These are phyloP conservation scores for Psammodynastes pulverulentus DNA, from an alignment of 2,113 vertebrate genomes.

Conservation along the genomic window DNA sequence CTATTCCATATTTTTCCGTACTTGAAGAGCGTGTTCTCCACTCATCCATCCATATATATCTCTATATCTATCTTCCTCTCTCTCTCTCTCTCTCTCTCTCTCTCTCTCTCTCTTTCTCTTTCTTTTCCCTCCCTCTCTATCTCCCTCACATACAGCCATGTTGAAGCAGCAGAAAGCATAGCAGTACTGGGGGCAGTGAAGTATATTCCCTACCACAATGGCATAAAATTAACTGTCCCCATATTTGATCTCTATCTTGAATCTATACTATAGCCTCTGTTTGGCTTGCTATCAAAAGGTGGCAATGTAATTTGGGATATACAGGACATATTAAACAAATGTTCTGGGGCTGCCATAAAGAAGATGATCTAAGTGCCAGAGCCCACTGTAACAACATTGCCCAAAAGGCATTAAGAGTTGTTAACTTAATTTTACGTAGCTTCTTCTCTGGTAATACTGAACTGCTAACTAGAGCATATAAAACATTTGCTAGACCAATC, in stretches of 20 bases:
- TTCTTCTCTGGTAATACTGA: too few species aligned
- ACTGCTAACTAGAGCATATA: too few species aligned
- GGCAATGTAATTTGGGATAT: not conserved
- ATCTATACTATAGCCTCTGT: not conserved
- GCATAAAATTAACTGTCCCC: not conserved
- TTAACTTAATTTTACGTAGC: too few species aligned
- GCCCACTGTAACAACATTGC: too few species aligned
- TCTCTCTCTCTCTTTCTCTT: too few species aligned
- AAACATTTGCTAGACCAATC: too few species aligned
- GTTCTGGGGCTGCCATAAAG: not conserved
- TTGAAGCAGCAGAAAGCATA: not conserved
- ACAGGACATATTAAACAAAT: not conserved
- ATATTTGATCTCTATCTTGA: not conserved
- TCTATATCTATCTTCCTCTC: too few species aligned
- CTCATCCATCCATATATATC: not conserved
- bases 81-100: accelerated
- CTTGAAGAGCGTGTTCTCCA: not conserved
- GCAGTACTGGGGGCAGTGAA: not conserved
- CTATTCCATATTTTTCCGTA: not conserved
- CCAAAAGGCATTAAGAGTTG: too few species aligned
- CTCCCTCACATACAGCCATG: not conserved
- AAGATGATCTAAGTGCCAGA: too few species aligned
- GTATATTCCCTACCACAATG: not conserved
- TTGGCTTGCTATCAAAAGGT: not conserved
- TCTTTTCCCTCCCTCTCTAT: too few species aligned